Evolutionary conservation across 2,797 vertebrate species (phyloP), one percentile per base, ranked within the genome.

Genomic region (Phrynocephalus forsythii): DNA sequence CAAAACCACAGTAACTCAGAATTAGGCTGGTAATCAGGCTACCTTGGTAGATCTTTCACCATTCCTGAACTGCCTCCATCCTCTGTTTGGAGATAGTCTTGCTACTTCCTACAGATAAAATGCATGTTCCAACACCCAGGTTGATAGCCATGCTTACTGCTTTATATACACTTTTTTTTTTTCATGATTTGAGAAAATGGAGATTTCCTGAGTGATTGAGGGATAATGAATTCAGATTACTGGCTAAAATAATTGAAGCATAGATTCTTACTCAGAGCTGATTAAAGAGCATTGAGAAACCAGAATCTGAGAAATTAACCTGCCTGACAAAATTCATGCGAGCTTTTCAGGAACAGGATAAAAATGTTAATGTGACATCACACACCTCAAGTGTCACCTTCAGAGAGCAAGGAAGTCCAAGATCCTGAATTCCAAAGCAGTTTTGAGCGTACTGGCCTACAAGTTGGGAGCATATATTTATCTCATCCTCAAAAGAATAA

Each of bases 181-280:
- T 50, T 9, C 38, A n/a, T 72, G 77, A 82, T 33, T 76, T 60
- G n/a, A 82, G 71, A 63, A 87, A 67, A 75, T 13, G 2, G 77
- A 72, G 28, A 60, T 79, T 85, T 85, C 63, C 33, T 50, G 86
- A 67, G 33, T 82, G 60, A 82, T 52, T 82, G 71, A 52, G 60
- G 24, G 56, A 50, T 87, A 87, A 76, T 82, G 79, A 67, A 87
- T 82, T 87, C 79, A 67, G 44, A 87, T 82, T 82, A 68, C n/a
- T 75, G 28, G 56, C 71, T 75, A 87, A 50, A 75, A 52, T 82
- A 87, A 82, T 82, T 87, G 38, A 44, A 87, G 38, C 38, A 82
- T 0, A 63, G 26, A 24, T 30, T 20, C 28, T 86, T 81, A 73
- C 28, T 44, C 26, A 11, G 56, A 33, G 38, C 28, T 82, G 79